Evolutionary conservation across 2,888 invertebrate species (phyloP).

Genomic region (Uropetala carovei): DNA sequence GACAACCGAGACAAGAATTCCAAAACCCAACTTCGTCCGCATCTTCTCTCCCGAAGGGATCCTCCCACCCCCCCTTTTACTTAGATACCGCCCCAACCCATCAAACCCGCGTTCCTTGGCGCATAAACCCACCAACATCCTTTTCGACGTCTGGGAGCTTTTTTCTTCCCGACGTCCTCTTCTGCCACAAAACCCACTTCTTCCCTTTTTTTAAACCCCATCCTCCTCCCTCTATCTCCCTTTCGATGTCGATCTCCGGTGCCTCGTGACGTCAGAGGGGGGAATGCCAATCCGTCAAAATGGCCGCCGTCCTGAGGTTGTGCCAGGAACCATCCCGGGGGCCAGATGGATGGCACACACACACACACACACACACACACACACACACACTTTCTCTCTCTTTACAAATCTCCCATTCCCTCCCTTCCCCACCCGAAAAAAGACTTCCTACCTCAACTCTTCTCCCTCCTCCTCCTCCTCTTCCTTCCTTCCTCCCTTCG

Average conservation of each 20-base stretch:
- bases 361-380: neutral
- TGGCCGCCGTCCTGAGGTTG: slow-evolving; percentile 3
- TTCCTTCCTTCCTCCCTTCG: no score
- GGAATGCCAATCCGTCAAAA: slow-evolving; percentile 55
- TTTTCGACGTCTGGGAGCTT: slow-evolving; percentile 47
- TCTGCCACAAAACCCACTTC: slow-evolving; percentile 2
- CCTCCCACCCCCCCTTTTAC: neutral
- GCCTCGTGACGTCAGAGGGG: slow-evolving; percentile 28
- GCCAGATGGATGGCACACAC: neutral
- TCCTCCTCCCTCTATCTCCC: neutral
- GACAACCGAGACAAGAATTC: slow-evolving; percentile 63
- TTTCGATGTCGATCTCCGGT: slow-evolving; percentile 21
- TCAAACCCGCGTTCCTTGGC: slow-evolving; percentile 55
- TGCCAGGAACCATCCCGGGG: neutral
- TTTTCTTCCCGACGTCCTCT: neutral
- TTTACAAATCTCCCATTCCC: neutral
- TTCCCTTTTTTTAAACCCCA: neutral
- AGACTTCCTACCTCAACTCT: neutral
- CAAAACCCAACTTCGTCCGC: slow-evolving; percentile 17
- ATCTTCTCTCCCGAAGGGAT: neutral
- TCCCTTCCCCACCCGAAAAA: neutral
- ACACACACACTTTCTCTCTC: neutral
- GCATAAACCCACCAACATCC: slow-evolving; percentile 55
- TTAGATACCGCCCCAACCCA: slow-evolving; percentile 33
- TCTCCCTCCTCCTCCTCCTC: neutral